Evolutionary conservation across 2,113 vertebrate species (phyloP), one percentile per base, ranked within the genome.

Genomic region (Gambusia affinis): DNA sequence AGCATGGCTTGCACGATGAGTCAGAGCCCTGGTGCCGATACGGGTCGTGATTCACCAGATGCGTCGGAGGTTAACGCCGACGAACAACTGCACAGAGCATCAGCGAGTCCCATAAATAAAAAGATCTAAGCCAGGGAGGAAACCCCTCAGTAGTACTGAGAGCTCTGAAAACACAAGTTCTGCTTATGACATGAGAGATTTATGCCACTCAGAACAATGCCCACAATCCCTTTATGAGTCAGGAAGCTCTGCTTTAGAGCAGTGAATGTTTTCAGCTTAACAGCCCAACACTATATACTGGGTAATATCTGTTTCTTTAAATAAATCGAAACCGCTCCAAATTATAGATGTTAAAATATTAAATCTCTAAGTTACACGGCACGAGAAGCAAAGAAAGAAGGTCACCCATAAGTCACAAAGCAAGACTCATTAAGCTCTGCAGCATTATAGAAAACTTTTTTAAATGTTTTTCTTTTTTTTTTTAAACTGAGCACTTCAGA

Each of bases 291-390:
- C 85, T 82, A 64, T 64, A 77, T 65, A 75, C 78, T 79, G 81
- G 82, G 84, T 91, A 79, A 81, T 71, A 76, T 86, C 79, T 73
- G 72, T 90, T 91, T 92, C 90, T 86, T 87, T 87, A 90, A 92
- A 94, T 93, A 91, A 89, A 92, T 88, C 74, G 60, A 82, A 66
- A 90, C 91, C 70, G 67, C 71, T 78, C 78, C 73, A 69, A 80
- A 79, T 73, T 35, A 68, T 89, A 90, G 90, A 88, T 91, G 91
- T 93, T 85, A 90, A 93, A 94, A 93, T 87, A 90, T 33, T 54
- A 65, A 89, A 89, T 78, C 83, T 81, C 84, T 70, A 80, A 75
- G 70, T 88, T 64, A 83, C 64, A 76, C 74, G 71, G 86, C 42
- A 76, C 77, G 76, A 80, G 78, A 82, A 57, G 70, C 82, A 47